These are phyloP conservation scores for Stomatorhinus walkeri DNA, from an alignment of 2,797 vertebrate genomes.

Conservation along the genomic window DNA sequence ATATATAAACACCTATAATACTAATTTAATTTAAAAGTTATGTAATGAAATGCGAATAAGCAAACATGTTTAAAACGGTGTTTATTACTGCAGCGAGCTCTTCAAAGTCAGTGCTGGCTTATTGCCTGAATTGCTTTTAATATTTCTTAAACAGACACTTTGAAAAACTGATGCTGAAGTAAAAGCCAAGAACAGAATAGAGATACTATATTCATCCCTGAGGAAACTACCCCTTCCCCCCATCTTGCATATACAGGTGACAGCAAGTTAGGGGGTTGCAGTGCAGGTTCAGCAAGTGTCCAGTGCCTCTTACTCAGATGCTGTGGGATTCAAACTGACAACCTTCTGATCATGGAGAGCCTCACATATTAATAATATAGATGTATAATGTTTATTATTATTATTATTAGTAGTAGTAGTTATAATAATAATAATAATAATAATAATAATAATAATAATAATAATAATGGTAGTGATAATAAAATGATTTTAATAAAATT, in stretches of 20 bases:
- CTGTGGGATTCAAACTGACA: not conserved
- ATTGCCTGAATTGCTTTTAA: not conserved
- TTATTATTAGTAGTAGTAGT: not conserved
- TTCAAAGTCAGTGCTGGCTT: not conserved
- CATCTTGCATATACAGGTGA: not conserved
- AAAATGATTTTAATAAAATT: not conserved
- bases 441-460: not conserved
- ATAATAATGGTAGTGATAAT: not conserved
- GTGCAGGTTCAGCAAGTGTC: not conserved
- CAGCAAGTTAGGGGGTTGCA: not conserved
- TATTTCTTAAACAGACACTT: not conserved
- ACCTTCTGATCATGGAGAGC: not conserved
- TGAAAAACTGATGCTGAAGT: not conserved
- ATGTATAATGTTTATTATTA: not conserved
- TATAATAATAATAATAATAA: not conserved
- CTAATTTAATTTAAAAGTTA: not conserved
- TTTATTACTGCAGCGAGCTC: not conserved
- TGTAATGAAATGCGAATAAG: not conserved
- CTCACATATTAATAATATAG: not conserved
- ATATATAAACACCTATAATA: not conserved
- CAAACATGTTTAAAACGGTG: not conserved
- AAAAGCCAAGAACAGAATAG: not conserved
- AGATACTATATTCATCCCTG: not conserved
- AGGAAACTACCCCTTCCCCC: not conserved
- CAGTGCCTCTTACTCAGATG: not conserved